Evolutionary conservation across 2,888 invertebrate genomes (phyloP).

Genomic region (Prosopocoilus inquinatus): DNA sequence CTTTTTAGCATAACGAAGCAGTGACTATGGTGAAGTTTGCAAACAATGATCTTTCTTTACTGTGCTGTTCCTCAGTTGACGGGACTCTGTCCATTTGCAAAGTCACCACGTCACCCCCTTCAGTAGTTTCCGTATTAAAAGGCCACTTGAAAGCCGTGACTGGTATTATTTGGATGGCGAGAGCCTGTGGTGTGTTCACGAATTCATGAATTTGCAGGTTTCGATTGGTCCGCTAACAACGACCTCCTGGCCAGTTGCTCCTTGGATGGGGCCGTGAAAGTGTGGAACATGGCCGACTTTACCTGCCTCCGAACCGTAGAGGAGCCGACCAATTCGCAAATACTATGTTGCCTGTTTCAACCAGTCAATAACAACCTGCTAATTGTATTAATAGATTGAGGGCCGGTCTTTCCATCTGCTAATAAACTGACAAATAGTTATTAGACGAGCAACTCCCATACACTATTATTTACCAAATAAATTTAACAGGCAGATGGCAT

Average conservation of each 20-base stretch:
- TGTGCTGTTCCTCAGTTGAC: constrained; percentile 79
- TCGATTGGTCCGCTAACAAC: constrained; percentile 85
- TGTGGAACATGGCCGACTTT: constrained; percentile 63
- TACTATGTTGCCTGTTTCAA: constrained; percentile 75
- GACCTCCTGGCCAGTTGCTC: constrained; percentile 79
- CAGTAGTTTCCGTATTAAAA: constrained; percentile 67
- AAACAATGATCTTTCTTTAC: constrained; percentile 75
- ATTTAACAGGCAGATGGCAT: too few relatives aligned
- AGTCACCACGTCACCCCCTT: constrained; percentile 69
- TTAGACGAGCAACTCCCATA: too few relatives aligned
- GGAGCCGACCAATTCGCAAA: constrained; percentile 62
- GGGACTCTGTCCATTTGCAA: constrained; percentile 78
- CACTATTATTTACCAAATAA: too few relatives aligned
- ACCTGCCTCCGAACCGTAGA: constrained; percentile 62
- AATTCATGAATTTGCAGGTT: constrained; percentile 53
- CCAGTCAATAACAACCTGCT: constrained; percentile 85
- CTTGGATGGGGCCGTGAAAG: constrained; percentile 68
- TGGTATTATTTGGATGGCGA: constrained; percentile 47
- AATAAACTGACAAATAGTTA: too few relatives aligned
- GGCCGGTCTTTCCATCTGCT: too few relatives aligned
- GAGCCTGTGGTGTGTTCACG: background rate
- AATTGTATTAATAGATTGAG: constrained; percentile 79
- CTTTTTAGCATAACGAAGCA: constrained; percentile 61
- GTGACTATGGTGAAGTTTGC: constrained; percentile 81
- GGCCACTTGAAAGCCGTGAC: constrained; percentile 77